Evolutionary conservation across 2,888 invertebrate genomes (phyloP), one percentile per base, ranked within the genome.

Genomic region (Megaustenia siamemsis): DNA sequence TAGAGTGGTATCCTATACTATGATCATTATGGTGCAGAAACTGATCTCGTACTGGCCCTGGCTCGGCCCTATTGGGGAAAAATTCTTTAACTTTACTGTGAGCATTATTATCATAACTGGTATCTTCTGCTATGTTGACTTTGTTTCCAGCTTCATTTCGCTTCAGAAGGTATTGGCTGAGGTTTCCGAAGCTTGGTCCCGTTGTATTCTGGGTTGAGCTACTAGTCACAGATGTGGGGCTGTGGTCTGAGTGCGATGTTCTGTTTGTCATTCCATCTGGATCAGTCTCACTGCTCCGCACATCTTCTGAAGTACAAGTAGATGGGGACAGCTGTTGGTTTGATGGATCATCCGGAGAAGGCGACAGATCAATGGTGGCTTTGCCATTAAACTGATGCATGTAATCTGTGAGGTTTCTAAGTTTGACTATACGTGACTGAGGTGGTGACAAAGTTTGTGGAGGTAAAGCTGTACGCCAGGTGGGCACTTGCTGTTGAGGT

Each of bases 361-460:
- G 92, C 24, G 92, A 92, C 79, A 92, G 86, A 82, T 92, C 92
- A 63, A 92, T 91, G 21, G 90, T 92, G 81, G 90, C 90, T 60
- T 90, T 83, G 66, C 60, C 86, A 80, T 90, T 91, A 71, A 90
- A 89, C 75, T 90, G 89, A 49, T 90, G 88, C 83, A 91, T 89
- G 56, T 90, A 84, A 73, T 92, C 91, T 79, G 90, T 89, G 43
- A 91, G 87, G 85, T 92, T 91, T 82, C 89, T 89, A 86, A 92
- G 90, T 56, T 90, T 85, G 24, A 92, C 87, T 15, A 91, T 90
- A 77, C 89, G 87, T 8, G 91, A 91, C 83, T 90, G 90, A 38
- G 92, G 92, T 12, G 92, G 92, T 45, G 91, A 91, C 35, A 86
- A 71, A 0, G 88, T 87, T 68, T 88, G 88, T 12, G 88, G 88